Evolutionary conservation across 2,113 vertebrate species (phyloP).

Genomic region (Poecilia latipinna): DNA sequence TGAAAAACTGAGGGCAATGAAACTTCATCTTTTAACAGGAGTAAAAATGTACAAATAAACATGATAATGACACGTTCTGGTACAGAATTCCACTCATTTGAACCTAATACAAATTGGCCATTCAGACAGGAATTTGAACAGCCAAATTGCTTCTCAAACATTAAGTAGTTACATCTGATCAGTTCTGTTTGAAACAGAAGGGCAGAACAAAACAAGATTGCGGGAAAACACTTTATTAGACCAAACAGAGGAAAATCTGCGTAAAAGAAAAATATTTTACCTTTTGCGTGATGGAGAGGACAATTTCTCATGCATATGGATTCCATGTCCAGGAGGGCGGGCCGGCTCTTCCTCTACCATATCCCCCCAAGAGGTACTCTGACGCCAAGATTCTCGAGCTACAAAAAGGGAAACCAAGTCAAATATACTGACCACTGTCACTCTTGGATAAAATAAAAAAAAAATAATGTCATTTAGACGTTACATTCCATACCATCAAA

Average conservation of each 20-base stretch:
- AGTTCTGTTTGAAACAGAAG: conserved; percentile 15
- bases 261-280: conserved; percentile 63
- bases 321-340: conserved; percentile 94
- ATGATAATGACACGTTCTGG: no score
- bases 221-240: not conserved
- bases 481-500: conserved; percentile 87
- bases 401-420: not conserved
- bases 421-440: not conserved
- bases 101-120: no score
- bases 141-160: conserved; percentile 43
- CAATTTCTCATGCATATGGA: conserved; percentile 99
- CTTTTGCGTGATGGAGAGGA: conserved; percentile 97
- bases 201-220: not conserved
- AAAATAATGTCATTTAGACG: not conserved
- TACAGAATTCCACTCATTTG: no score
- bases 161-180: conserved; percentile 16
- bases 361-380: conserved; percentile 97
- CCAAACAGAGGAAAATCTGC: not conserved
- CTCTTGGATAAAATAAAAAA: not conserved
- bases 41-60: no score
- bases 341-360: conserved; percentile 96
- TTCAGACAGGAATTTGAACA: no score
- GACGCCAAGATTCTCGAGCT: conserved; percentile 96
- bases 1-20: no score
- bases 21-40: no score